Evolutionary conservation across 2,888 invertebrate genomes (phyloP).

Genomic region (Cecidostiba fungosa): DNA sequence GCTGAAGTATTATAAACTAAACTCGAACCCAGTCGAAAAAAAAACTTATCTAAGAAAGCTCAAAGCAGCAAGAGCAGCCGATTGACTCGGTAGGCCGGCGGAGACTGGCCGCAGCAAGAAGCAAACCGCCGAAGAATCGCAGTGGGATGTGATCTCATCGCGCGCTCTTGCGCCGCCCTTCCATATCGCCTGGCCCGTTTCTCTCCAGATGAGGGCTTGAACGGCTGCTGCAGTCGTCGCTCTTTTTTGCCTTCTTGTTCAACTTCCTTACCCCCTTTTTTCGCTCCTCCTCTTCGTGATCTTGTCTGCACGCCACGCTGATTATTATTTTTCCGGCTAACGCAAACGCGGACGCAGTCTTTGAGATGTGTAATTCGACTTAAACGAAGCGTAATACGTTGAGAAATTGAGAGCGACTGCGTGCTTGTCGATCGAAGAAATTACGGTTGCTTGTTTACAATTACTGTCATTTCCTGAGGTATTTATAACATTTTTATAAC

Average conservation of each 20-base stretch:
- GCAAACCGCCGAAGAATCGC: background rate
- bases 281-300: background rate
- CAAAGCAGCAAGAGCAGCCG: background rate
- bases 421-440: background rate
- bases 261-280: background rate
- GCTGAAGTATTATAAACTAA: background rate
- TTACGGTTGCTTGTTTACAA: background rate
- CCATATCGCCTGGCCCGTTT: slow-evolving; percentile 6
- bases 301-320: background rate
- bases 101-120: slow-evolving; percentile 29
- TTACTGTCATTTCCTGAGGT: too few relatives aligned
- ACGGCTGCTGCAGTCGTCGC: background rate
- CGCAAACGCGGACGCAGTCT: background rate
- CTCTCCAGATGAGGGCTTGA: background rate
- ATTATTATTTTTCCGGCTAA: slow-evolving; percentile 30
- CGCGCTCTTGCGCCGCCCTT: slow-evolving; percentile 26
- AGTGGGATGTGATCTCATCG: slow-evolving; percentile 53
- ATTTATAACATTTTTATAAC: too few relatives aligned
- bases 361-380: background rate
- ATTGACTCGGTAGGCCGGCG: slow-evolving; percentile 38
- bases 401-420: background rate
- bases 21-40: background rate
- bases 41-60: background rate
- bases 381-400: slow-evolving; percentile 21
- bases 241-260: background rate